Conservation (phyloP, 2,888 invertebrate species). For the Alsophila aescularia region DNA sequence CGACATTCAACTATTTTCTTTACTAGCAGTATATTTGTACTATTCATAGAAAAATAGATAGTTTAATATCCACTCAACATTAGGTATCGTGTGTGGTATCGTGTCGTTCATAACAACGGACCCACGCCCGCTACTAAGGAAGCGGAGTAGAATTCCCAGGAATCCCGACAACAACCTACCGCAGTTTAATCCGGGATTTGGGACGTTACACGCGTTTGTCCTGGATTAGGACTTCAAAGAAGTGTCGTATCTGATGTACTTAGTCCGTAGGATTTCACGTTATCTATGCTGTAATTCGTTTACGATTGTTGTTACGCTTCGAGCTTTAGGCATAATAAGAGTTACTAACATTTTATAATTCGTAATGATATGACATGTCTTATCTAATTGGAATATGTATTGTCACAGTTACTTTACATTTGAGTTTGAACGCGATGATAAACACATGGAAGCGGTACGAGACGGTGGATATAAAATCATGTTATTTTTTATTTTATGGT, state of each 20-base stretch:
- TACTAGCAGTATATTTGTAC: neutral
- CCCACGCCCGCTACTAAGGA: constrained; percentile 55
- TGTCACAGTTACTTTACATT: too few species aligned
- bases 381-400: too few species aligned
- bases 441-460: too few species aligned
- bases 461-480: too few species aligned
- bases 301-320: constrained; percentile 22
- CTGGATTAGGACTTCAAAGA: constrained; percentile 36
- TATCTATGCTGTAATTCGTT: constrained; percentile 45
- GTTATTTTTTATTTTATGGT: too few species aligned
- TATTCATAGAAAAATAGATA: too few species aligned
- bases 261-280: constrained; percentile 44
- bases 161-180: constrained; percentile 73
- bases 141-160: constrained; percentile 59
- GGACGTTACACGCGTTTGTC: constrained; percentile 55
- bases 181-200: constrained; percentile 69
- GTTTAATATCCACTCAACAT: neutral
- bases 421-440: too few species aligned
- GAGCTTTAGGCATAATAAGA: neutral
- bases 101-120: constrained; percentile 40
- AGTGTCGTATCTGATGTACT: constrained; percentile 38
- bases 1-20: too few species aligned
- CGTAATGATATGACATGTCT: too few species aligned
- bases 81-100: neutral
- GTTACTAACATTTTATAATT: too few species aligned